These are phyloP conservation scores for Callinectes sapidus DNA, from an alignment of 2,888 invertebrate species.

Conservation along the genomic window DNA sequence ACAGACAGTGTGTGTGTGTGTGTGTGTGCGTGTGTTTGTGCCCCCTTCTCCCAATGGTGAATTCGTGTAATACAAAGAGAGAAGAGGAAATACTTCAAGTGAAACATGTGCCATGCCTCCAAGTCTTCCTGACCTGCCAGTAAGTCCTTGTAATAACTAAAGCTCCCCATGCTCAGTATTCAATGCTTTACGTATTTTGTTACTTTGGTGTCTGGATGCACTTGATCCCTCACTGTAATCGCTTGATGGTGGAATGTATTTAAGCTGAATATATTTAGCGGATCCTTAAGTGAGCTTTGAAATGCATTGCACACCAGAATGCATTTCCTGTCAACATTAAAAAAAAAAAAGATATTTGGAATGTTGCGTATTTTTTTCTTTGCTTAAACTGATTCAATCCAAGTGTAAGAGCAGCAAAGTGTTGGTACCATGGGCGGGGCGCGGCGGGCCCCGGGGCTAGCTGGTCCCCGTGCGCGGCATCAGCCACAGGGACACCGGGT, in stretches of 20 bases:
- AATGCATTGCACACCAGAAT: not conserved
- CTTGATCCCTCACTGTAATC: not conserved
- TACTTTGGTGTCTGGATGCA: not conserved
- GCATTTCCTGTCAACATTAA: not conserved
- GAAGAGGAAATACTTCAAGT: not conserved
- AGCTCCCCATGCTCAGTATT: not conserved
- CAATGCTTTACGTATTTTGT: not conserved
- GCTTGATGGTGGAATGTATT: not conserved
- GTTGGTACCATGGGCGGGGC: conserved; percentile 12
- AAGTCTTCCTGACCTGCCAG: not conserved
- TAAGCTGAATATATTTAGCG: not conserved
- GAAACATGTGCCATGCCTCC: not conserved
- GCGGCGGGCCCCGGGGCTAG: not conserved
- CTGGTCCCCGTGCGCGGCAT: conserved; percentile 3
- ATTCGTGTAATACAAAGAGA: not conserved
- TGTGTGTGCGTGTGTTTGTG: not conserved
- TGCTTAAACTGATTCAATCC: not conserved
- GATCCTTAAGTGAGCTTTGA: not conserved
- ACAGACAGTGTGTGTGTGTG: not conserved
- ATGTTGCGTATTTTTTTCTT: not conserved
- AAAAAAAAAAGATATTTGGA: not conserved
- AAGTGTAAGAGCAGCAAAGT: not conserved
- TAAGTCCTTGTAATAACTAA: not conserved
- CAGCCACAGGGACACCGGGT: conserved; percentile 25
- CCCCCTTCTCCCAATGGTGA: not conserved